Evolutionary conservation across 2,797 vertebrate species (phyloP).

Genomic region (Salmo trutta): DNA sequence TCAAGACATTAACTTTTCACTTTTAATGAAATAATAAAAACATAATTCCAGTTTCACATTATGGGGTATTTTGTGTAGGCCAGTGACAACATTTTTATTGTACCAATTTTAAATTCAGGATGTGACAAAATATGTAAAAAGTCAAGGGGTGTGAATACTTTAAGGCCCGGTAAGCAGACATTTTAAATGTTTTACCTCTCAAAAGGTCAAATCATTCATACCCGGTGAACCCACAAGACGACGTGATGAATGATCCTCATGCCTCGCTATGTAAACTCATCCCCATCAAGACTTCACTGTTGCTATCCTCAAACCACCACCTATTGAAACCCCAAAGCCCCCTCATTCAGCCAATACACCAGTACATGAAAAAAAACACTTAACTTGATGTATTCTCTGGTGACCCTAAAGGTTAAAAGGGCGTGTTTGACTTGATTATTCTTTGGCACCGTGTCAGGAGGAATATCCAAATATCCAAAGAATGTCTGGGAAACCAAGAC

Average conservation of each 20-base stretch:
- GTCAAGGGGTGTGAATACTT: too few relatives aligned
- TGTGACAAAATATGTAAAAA: too few relatives aligned
- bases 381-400: background rate
- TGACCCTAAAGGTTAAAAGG: background rate
- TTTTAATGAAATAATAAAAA: too few relatives aligned
- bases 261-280: background rate
- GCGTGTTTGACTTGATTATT: background rate
- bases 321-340: background rate
- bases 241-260: background rate
- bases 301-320: background rate
- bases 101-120: too few relatives aligned
- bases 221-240: background rate
- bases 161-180: background rate
- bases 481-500: background rate
- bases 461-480: too few relatives aligned
- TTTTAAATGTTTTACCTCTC: background rate
- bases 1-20: too few relatives aligned
- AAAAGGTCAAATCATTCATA: background rate
- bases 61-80: too few relatives aligned
- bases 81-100: too few relatives aligned
- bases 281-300: background rate
- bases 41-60: too few relatives aligned
- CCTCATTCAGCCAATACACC: background rate
- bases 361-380: background rate
- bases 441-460: background rate